Evolutionary conservation across 2,113 vertebrate genomes (phyloP).

Genomic region (Verasper variegatus): DNA sequence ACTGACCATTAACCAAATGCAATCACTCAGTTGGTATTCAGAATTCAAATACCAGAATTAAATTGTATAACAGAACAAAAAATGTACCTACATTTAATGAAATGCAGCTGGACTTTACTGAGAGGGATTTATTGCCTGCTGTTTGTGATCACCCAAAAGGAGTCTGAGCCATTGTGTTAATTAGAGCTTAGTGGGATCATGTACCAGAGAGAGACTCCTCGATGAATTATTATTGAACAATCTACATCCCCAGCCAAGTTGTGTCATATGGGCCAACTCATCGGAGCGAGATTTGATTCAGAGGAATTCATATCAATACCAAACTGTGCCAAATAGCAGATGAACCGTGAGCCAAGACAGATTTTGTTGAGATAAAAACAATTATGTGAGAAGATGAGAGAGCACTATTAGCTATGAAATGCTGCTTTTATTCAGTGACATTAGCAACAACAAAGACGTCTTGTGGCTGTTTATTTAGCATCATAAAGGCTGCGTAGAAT

Average conservation of each 20-base stretch:
- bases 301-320: conserved; percentile 36
- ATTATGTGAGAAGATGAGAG: conserved; percentile 56
- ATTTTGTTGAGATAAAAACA: conserved; percentile 57
- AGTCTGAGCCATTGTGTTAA: conserved; percentile 14
- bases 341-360: conserved; percentile 30
- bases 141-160: not conserved
- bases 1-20: too few species aligned
- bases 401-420: conserved; percentile 58
- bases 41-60: too few species aligned
- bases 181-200: conserved; percentile 15
- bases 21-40: too few species aligned
- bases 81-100: too few species aligned
- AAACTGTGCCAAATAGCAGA: conserved; percentile 27
- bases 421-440: conserved; percentile 51
- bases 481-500: conserved; percentile 37
- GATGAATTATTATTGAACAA: conserved; percentile 13
- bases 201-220: conserved; percentile 26
- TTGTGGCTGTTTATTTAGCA: conserved; percentile 60
- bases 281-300: conserved; percentile 17
- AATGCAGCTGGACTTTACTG: too few species aligned
- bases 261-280: not conserved
- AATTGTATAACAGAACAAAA: not conserved
- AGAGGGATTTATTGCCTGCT: conserved; percentile 8
- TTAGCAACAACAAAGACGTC: conserved; percentile 54
- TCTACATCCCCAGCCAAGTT: not conserved